Evolutionary conservation across 2,113 vertebrate species (phyloP), one percentile per base, ranked within the genome.

Genomic region (Elaphurus davidianus): DNA sequence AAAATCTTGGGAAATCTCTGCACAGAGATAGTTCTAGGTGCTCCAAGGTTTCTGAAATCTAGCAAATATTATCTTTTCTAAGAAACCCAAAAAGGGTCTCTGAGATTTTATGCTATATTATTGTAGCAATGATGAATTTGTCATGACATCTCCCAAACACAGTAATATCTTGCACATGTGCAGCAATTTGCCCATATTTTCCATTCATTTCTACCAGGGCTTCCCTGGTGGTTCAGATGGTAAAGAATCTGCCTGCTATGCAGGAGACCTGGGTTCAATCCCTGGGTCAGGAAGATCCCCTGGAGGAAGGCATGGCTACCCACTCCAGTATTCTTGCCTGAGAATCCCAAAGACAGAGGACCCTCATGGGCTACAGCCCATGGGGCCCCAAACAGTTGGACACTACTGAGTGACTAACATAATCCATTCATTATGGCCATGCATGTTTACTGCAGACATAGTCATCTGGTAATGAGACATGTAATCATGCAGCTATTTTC

Each of bases 1-100:
- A 2, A 25, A 9, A 76, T 2, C 40, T n/a, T 14, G 5, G 21
- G 13, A 40, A 45, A 21, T 36, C 33, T 1, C 50, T 33, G 5
- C 16, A 9, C 3, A 6, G 9, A 3, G 10, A 5, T 1, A 0
- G 21, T 14, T 59, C 5, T 71, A 30, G 50, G 17, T 13, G 21
- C 17, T 33, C 3, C 8, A 19, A 33, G 17, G 9, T 7, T 47
- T 40, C 7, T 2, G 8, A 45, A 78, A 81, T 16, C 16, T 10
- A 55, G 50, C 10, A 36, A 81, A 25, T 8, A 33, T 4, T 15
- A 43, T 27, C 6, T 10, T 52, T 36, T 50, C 6, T 25, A 27
- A 40, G 45, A 19, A 82, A 62, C 6, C 16, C 17, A 3, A 21
- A 54, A 36, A 59, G 2, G 25, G 9, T 27, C 6, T 52, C 50